Evolutionary conservation across 2,113 vertebrate genomes (phyloP).

Genomic region (Mystacornis crossleyi): DNA sequence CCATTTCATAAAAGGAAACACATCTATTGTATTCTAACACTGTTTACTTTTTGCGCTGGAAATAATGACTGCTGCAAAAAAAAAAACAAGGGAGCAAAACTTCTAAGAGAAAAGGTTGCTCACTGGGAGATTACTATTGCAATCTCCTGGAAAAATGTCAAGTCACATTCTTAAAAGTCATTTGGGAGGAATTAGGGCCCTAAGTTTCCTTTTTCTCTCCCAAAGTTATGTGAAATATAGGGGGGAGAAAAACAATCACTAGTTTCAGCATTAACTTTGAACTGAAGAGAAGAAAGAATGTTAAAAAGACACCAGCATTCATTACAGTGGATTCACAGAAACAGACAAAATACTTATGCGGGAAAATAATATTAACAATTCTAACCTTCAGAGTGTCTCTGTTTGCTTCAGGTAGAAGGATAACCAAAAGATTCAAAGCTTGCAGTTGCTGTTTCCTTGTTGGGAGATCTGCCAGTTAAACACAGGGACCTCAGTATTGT

Average conservation of each 20-base stretch:
- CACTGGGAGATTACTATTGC: not conserved
- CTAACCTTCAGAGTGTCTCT: conserved; percentile 92
- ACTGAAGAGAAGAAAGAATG: not conserved
- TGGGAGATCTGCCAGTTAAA: conserved; percentile 84
- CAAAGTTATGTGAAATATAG: not conserved
- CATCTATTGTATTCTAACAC: not conserved
- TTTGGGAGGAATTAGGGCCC: not conserved
- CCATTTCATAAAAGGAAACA: not conserved
- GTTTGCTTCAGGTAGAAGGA: conserved; percentile 90
- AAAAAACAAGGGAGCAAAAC: not conserved
- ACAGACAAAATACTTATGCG: not conserved
- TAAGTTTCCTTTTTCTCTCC: not conserved
- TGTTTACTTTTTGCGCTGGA: not conserved
- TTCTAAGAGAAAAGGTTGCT: not conserved
- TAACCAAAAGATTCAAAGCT: conserved; percentile 92
- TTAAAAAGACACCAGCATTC: not conserved
- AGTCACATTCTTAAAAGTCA: not conserved
- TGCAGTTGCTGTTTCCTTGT: conserved; percentile 90
- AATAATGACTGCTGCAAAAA: not conserved
- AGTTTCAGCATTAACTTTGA: not conserved
- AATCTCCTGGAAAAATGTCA: conserved; percentile 3
- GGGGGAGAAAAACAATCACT: not conserved
- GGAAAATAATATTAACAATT: not conserved
- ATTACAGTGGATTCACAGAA: not conserved
- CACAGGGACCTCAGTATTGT: not conserved